These are phyloP conservation scores for Burhinus oedicnemus DNA, from an alignment of 2,113 vertebrate species.

Conservation along the genomic window DNA sequence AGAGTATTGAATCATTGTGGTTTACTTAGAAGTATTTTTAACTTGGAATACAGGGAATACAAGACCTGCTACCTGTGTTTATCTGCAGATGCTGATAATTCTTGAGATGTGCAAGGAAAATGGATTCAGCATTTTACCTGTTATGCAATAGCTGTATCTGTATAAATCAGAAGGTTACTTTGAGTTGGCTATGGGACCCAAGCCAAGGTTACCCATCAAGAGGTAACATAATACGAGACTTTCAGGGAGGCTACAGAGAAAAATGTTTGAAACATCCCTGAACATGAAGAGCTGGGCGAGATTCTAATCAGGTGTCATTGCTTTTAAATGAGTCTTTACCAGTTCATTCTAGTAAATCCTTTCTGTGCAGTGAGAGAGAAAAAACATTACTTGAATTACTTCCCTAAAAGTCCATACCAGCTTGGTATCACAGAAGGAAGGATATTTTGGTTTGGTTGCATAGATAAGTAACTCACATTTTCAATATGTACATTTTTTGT, in stretches of 20 bases:
- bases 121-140: not conserved
- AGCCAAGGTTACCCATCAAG: not conserved
- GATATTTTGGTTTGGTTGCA: not conserved
- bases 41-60: not conserved
- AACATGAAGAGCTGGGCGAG: not conserved
- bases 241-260: not conserved
- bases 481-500: not conserved
- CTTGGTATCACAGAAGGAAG: not conserved
- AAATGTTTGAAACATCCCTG: not conserved
- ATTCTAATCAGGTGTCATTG: not conserved
- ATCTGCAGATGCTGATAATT: not conserved
- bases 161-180: not conserved
- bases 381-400: not conserved
- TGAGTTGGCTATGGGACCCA: not conserved
- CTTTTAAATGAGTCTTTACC: not conserved
- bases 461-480: not conserved
- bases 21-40: slow-evolving; percentile 19
- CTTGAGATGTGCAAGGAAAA: not conserved
- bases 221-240: not conserved
- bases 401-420: not conserved
- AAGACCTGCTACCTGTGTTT: not conserved
- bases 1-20: slow-evolving; percentile 24
- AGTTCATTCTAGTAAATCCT: not conserved
- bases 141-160: not conserved
- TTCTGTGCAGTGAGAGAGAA: not conserved